Evolutionary conservation across 2,888 invertebrate species (phyloP).

Genomic region (Ochropleura plecta): DNA sequence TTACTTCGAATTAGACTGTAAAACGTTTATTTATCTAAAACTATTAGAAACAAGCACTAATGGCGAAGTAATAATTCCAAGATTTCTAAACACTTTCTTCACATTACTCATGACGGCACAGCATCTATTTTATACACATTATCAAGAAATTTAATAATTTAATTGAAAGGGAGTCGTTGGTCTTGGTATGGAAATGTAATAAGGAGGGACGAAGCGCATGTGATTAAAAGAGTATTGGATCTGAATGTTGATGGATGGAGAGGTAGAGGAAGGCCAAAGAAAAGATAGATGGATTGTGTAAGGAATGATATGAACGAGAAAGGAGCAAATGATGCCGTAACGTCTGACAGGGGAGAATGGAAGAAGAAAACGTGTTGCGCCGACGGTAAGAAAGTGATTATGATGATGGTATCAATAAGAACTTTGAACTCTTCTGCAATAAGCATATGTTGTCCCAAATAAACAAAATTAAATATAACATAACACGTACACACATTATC

Average conservation of each 20-base stretch:
- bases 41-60: constrained; percentile 27
- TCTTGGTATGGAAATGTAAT: too few species aligned
- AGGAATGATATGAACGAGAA: too few species aligned
- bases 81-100: constrained; percentile 49
- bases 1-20: background rate
- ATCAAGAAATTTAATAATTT: background rate
- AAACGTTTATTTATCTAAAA: constrained; percentile 23
- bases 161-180: too few species aligned
- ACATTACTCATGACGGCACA: constrained; percentile 21
- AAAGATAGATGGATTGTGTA: too few species aligned
- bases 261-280: too few species aligned
- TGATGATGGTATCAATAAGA: background rate
- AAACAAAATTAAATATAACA: constrained; percentile 29
- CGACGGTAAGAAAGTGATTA: too few species aligned
- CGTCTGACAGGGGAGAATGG: too few species aligned
- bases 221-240: too few species aligned
- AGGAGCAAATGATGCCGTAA: too few species aligned
- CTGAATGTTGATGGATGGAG: too few species aligned
- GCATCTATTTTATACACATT: constrained; percentile 10
- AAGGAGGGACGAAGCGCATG: too few species aligned
- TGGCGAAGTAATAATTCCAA: constrained; percentile 21
- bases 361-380: too few species aligned
- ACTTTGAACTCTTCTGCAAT: constrained; percentile 39
- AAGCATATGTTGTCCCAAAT: constrained; percentile 35
- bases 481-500: constrained; percentile 36